Base-by-base conservation (phyloP, 1,140 invertebrate genomes). In the Oncopeltus fasciatus region DNA sequence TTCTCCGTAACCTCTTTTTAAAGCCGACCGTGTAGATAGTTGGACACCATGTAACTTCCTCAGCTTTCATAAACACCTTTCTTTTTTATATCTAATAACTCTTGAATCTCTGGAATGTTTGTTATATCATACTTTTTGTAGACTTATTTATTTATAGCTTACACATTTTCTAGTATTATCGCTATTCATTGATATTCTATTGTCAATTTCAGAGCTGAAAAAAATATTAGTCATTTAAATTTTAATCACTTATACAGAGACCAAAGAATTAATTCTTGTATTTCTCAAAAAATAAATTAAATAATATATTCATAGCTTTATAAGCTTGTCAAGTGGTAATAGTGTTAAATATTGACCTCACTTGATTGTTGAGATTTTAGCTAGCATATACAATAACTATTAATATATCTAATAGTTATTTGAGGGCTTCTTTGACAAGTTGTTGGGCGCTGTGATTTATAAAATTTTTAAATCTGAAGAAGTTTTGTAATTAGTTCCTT, bases 1-100 rank as follows among this genome's bases (percentile, higher is more conserved):
- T 89, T 66, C 76, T 89, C 65, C 77, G 87, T 60, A 90, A 90
- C 73, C 88, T 88, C 27, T 57, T 47, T 29, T 58, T 67, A 49
- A 68, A 68, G 61, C 62, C 64, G 8, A 51, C 56, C 14, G 56
- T 57, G 33, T 57, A 57, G 31, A 53, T 53, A 53, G 24, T 8
- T 38, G 31, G 14, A n/a, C n/a, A n/a, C 21, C 18, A 53, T 8
- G 21, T 53, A 53, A 24, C 14, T 1, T 26, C 49, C 16, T 24
- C 1, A 5, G 49, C 49, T 53, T 53, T 38, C 2, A 53, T 9
- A 53, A 24, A 53, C 26, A 24, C 49, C n/a, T n/a, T n/a, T n/a
- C n/a, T n/a, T 53, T 53, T 53, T 53, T 53, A 24, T 53, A 26
- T 53, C 21, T 24, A 9, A 24, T 53, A 20, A 18, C 31, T 38